These are phyloP conservation scores for Cariama cristata DNA, from an alignment of 2,113 vertebrate species.

Conservation along the genomic window DNA sequence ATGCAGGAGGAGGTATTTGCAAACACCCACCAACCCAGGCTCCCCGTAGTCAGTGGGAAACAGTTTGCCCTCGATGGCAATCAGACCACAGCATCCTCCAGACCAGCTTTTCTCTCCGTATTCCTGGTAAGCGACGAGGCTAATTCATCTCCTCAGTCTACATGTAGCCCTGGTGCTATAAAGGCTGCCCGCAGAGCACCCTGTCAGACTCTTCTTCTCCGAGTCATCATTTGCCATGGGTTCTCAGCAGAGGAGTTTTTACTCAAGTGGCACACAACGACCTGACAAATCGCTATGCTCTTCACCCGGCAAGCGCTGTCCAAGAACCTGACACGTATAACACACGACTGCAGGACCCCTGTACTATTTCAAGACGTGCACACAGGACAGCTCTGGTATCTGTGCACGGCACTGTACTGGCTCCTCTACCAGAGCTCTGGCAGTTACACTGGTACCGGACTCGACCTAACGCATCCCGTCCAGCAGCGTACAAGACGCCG, in stretches of 20 bases:
- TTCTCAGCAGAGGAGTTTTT: conserved; percentile 82
- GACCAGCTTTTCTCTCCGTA: neutral
- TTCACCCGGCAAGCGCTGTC: conserved; percentile 53
- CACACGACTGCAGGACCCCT: fast-evolving
- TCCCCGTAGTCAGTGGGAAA: neutral
- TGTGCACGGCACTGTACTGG: fast-evolving
- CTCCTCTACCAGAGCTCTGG: neutral
- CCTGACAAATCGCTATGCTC: conserved; percentile 71
- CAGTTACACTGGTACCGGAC: fast-evolving
- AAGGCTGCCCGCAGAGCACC: neutral
- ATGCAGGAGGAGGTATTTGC: neutral
- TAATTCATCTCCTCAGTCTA: neutral
- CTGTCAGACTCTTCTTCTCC: neutral
- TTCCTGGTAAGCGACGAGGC: neutral
- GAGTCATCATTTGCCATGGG: conserved; percentile 80
- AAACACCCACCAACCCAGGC: neutral
- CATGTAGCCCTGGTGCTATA: fast-evolving
- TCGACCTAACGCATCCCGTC: fast-evolving
- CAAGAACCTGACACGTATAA: fast-evolving
- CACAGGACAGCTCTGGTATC: too few relatives aligned
- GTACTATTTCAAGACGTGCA: fast-evolving
- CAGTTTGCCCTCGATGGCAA: neutral
- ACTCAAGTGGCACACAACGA: conserved; percentile 54
- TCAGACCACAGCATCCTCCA: neutral
- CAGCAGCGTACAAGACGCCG: fast-evolving